Base-by-base conservation (phyloP, 1,140 invertebrate genomes). In the Drosophila rhopaloa region DNA sequence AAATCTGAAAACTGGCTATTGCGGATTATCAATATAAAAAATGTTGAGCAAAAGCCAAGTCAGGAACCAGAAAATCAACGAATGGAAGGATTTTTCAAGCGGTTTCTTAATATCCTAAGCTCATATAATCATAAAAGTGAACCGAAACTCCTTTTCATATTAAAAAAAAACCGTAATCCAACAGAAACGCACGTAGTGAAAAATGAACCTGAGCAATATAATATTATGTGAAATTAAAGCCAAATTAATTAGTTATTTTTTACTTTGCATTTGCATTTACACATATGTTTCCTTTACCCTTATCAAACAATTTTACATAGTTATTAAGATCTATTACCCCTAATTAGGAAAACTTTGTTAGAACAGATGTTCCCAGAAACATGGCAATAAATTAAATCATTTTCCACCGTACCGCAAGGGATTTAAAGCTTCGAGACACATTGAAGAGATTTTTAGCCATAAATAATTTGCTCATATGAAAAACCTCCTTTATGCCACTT, bases 381-480 rank as follows among this genome's bases (percentile, higher is more conserved):
- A 53, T 47, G 60, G 72, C 67, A 68, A 86, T 86, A 86, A 86
- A 86, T 86, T 83, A 83, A 62, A 81, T 59, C 35, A 60, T 63
- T 55, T 58, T 51, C 55, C 47, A 40, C 40, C 35, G 48, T 38
- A 67, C n/a, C 16, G 43, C 58, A 54, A 67, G 63, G 79, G 75
- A 79, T 82, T 83, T 76, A 55, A 43, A 62, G 54, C 58, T 60
- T 68, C 35, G 46, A 84, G 46, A 59, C 41, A 53, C 41, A 68
- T 56, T 79, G 59, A 53, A 71, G 46, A 75, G 55, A 66, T 68
- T 76, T 65, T 57, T 10, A 37, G 47, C 67, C 77, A 86, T 89
- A 89, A 89, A 83, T 86, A 74, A 85, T 81, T 27, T 56, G 46
- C 79, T 38, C 79, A 83, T 65, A 51, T 88, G 67, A 41, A 59